Conservation (phyloP, 2,888 invertebrate genomes). For the Oxytorus armatus region DNA sequence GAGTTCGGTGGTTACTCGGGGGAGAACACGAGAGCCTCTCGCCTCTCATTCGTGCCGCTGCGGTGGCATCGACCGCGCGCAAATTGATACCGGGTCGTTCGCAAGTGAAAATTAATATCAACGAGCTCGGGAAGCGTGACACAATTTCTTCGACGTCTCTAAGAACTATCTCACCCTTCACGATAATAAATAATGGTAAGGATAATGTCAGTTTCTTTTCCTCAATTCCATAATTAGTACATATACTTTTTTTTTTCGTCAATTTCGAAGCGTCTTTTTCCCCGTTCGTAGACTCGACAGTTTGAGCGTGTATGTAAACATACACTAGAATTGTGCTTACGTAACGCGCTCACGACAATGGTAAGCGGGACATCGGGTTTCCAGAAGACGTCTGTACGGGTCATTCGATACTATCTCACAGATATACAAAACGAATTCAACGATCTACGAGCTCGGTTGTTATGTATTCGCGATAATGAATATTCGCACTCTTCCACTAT, state of each 20-base stretch:
- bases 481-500: no score
- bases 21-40: conserved; percentile 25
- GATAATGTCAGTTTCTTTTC: not conserved
- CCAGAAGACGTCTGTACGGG: not conserved
- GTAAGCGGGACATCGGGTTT: not conserved
- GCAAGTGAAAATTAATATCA: conserved; percentile 37
- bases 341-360: conserved; percentile 4
- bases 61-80: conserved; percentile 61
- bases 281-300: not conserved
- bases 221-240: not conserved
- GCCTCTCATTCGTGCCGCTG: conserved; percentile 53
- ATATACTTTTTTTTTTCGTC: not conserved
- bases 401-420: not conserved
- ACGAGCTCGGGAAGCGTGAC: not conserved
- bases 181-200: conserved; percentile 19
- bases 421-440: not conserved
- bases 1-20: conserved; percentile 43
- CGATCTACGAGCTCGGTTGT: not conserved
- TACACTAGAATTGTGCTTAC: not conserved
- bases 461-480: not conserved
- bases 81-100: conserved; percentile 25
- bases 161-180: not conserved
- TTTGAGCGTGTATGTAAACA: not conserved
- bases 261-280: not conserved
- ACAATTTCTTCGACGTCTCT: conserved; percentile 9